Base-by-base conservation (phyloP, 2,113 vertebrate species). In the Coreoperca whiteheadi region DNA sequence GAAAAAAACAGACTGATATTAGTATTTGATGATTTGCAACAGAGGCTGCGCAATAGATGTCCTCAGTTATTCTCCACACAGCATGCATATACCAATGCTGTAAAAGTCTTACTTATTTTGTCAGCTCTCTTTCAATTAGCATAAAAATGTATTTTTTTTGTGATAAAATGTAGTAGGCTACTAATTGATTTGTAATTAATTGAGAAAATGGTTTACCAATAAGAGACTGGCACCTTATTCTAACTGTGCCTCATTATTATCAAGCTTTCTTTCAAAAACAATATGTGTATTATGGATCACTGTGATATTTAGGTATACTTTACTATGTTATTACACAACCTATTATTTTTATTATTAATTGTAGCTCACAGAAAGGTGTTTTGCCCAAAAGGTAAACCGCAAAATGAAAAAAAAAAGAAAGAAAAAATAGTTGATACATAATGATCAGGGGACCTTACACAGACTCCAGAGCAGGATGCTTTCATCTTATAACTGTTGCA, bases 401-500 rank as follows among this genome's bases (percentile, higher is more conserved):
- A 73, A 39, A 65, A 74, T 41, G 21, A 61, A 21, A 59, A 65
- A 25, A 66, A 53, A 65, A 23, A 66, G 41, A 82, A 6, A 51
- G 32, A n/a, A n/a, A n/a, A n/a, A n/a, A n/a, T n/a, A 54, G 37
- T 20, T 77, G 68, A 78, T 46, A 60, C 21, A 67, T 79, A 84
- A 75, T 77, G 68, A 81, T 81, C 56, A 74, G 37, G 57, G 60
- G 71, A 87, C 82, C 51, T 72, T 65, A 61, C 37, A 61, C 20
- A 0, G 59, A 56, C 57, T 37, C 61, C 63, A 77, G 68, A 54
- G 79, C 66, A 84, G 81, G 84, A 85, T 71, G 65, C 81, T 87
- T 88, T 90, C 77, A 89, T 94, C 80, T 90, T 85, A 81, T 89
- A 90, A 82, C 74, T 77, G 85, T 84, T 87, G 57, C 77, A 77